Conservation (phyloP, 2,888 invertebrate genomes). For the Drosophila pseudotakahashii region DNA sequence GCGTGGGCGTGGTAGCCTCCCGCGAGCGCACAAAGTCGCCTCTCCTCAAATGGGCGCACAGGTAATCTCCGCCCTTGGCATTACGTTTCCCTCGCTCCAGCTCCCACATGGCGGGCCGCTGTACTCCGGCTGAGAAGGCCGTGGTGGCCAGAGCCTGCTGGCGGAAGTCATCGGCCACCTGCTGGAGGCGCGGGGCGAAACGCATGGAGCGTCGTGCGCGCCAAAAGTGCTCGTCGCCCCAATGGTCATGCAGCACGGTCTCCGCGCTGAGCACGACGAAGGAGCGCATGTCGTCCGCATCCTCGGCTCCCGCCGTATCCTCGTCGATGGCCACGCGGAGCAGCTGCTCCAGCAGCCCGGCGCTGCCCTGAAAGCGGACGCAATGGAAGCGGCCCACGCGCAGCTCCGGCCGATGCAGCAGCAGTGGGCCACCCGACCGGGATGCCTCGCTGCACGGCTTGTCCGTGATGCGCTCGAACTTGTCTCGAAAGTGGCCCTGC, state of each 20-base stretch:
- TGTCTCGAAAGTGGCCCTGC: slow-evolving; percentile 92
- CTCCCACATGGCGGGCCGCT: slow-evolving; percentile 87
- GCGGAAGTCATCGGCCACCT: slow-evolving; percentile 89
- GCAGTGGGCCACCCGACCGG: slow-evolving; percentile 87
- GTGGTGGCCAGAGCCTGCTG: slow-evolving; percentile 87
- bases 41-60: slow-evolving; percentile 94
- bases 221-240: slow-evolving; percentile 94
- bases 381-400: slow-evolving; percentile 88
- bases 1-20: slow-evolving; percentile 90
- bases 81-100: slow-evolving; percentile 84
- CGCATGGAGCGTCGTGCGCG: slow-evolving; percentile 94
- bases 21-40: slow-evolving; percentile 93
- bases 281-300: slow-evolving; percentile 66
- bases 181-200: slow-evolving; percentile 89
- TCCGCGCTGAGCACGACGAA: slow-evolving; percentile 88
- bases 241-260: slow-evolving; percentile 93
- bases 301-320: slow-evolving; percentile 54
- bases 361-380: slow-evolving; percentile 92
- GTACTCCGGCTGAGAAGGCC: slow-evolving; percentile 85
- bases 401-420: slow-evolving; percentile 89
- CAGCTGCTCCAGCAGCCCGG: slow-evolving; percentile 87
- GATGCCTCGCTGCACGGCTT: slow-evolving; percentile 57
- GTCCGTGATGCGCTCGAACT: slow-evolving; percentile 87
- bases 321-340: slow-evolving; percentile 82
- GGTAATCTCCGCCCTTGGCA: slow-evolving; percentile 89